Base-by-base conservation (phyloP, 2,797 vertebrate species). In the Anguilla obscura region DNA sequence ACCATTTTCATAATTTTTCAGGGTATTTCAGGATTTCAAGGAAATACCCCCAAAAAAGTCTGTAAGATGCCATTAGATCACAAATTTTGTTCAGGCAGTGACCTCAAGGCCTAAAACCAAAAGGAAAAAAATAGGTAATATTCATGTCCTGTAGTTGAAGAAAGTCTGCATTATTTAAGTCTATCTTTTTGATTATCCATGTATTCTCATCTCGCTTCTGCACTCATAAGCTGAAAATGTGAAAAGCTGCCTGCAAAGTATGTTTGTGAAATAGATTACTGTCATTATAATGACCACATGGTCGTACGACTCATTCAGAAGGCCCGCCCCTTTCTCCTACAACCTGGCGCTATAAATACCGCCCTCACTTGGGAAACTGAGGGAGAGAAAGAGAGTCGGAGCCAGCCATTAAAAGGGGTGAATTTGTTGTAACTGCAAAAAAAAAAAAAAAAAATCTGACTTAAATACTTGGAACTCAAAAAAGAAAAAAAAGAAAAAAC, bases 291-390 rank as follows among this genome's bases (percentile, higher is more conserved):
- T 33, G 88, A 88, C 88, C 88, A 71, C 89, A 91, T 84, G 89
- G 85, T 89, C 88, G 88, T 89, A 71, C 52, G 88, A 89, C 89
- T 86, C 86, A 89, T 63, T 30, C 87, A 36, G 56, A 86, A 79
- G 74, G 86, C 89, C 91, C 92, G 88, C 90, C 91, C 93, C 89
- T 89, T 91, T 90, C 40, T 85, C 76, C 82, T 58, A 6, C 74
- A 88, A 90, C 88, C 87, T 88, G 87, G 89, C 89, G 86, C 83
- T 91, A 92, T 91, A 93, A 91, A 92, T 85, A 86, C 88, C 54
- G 54, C 1, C 79, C 79, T 76, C 87, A 66, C 83, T 87, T 84
- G 60, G 45, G 74, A 86, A 48, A 60, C 69, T 89, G 45, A 45
- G 87, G 87, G 87, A 90, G 84, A 80, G 85, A 87, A 74, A 85